Evolutionary conservation across 2,113 vertebrate species (phyloP).

Genomic region (Ariopsis seemanni): DNA sequence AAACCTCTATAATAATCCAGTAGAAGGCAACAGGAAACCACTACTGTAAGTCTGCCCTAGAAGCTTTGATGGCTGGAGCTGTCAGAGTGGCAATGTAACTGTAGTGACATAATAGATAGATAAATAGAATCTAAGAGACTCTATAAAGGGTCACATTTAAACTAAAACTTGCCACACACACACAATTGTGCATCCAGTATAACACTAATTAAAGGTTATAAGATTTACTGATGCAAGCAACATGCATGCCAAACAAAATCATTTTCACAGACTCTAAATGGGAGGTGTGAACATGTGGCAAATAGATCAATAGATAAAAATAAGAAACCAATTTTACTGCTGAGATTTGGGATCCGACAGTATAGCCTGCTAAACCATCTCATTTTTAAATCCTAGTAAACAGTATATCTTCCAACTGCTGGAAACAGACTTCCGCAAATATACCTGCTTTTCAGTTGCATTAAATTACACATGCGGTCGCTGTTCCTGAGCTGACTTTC

Average conservation of each 20-base stretch:
- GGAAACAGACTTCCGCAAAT: background rate
- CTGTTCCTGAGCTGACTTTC: background rate
- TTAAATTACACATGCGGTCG: background rate
- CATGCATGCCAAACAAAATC: background rate
- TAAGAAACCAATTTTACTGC: background rate
- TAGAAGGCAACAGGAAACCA: too few species aligned
- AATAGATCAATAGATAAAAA: background rate
- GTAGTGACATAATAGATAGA: too few species aligned
- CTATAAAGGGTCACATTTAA: background rate
- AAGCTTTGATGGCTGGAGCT: too few species aligned
- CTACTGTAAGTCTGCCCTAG: too few species aligned
- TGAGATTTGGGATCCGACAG: background rate
- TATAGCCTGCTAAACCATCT: background rate
- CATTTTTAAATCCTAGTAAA: background rate
- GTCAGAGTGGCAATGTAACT: too few species aligned
- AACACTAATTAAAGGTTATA: background rate
- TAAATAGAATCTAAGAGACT: too few species aligned
- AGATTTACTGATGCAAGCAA: background rate
- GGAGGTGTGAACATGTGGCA: background rate
- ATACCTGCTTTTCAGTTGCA: background rate
- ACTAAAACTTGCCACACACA: background rate
- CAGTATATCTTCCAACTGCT: background rate
- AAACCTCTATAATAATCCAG: too few species aligned
- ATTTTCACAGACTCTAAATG: background rate
- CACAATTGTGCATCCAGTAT: background rate